Evolutionary conservation across 2,113 vertebrate species (phyloP).

Genomic region (Proteles cristata): DNA sequence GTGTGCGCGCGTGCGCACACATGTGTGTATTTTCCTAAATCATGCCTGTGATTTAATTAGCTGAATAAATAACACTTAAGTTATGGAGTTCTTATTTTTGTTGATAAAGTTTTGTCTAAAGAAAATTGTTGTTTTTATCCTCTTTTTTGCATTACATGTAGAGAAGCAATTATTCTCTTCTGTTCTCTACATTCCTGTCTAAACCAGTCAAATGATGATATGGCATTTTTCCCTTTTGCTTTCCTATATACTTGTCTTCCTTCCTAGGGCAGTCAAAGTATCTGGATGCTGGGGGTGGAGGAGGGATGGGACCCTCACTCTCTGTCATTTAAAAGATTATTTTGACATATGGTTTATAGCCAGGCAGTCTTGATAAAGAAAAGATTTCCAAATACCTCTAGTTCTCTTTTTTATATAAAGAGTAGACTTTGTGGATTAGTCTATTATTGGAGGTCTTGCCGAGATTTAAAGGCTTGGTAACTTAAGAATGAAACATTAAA

Average conservation of each 20-base stretch:
- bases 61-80: not conserved
- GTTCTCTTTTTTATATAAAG: not conserved
- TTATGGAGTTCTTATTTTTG: not conserved
- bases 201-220: not conserved
- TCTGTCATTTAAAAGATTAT: not conserved
- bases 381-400: not conserved
- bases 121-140: not conserved
- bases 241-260: not conserved
- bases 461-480: not conserved
- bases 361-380: not conserved
- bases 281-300: not conserved
- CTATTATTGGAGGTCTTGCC: not conserved
- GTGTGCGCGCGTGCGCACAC: fast-evolving
- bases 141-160: not conserved
- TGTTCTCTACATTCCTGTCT: not conserved
- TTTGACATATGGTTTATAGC: not conserved
- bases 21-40: not conserved
- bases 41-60: not conserved
- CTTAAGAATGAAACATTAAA: not conserved
- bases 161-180: not conserved
- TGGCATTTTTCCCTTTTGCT: not conserved
- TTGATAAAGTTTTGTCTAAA: slow-evolving; percentile 9
- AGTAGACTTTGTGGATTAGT: not conserved
- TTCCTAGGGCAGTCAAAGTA: not conserved
- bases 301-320: not conserved